Base-by-base conservation (phyloP, 2,888 invertebrate genomes). In the Erebia aethiops region DNA sequence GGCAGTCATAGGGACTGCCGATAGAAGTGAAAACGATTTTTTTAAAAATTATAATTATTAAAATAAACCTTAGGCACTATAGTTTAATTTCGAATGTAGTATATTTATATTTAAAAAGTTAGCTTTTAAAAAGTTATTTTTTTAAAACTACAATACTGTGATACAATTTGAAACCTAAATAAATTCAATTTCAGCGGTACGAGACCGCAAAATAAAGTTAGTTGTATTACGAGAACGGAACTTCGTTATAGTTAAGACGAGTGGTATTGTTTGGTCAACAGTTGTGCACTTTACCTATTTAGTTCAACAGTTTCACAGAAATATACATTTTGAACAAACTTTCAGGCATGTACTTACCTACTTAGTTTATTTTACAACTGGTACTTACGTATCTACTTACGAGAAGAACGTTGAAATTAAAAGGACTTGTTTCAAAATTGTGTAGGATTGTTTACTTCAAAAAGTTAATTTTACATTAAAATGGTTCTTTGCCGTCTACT, bases 211-310 rank as follows among this genome's bases (percentile, higher is more conserved):
- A 35, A 70, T 54, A 21, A 51, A 64, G 46, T 41, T 67, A 64
- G 69, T 70, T 43, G 18, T 49, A 60, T n/a, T 54, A 41, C 43
- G 51, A 61, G 61, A 52, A 66, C 46, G 51, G 61, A 52, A 71
- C 46, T 68, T 60, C 56, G 60, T 56, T 56, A 43, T 35, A 65
- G 60, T 62, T 57, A 66, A 73, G 62, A 41, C 68, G 35, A 71
- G 65, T 64, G 62, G 52, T 61, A 71, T 71, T 69, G 73, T 73
- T 73, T 71, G 52, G 57, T 69, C 58, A 62, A 73, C 57, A 73
- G 57, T 69, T 52, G 69, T 56, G 61, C 63, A 69, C 65, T 68
- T 57, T 51, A 73, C 67, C 70, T 68, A 56, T 35, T 60, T n/a
- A 63, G 51, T 51, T 63, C 26, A n/a, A 35, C 58, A 54, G 64